Evolutionary conservation across 2,113 vertebrate species (phyloP), one percentile per base, ranked within the genome.

Genomic region (Probosciger aterrimus): DNA sequence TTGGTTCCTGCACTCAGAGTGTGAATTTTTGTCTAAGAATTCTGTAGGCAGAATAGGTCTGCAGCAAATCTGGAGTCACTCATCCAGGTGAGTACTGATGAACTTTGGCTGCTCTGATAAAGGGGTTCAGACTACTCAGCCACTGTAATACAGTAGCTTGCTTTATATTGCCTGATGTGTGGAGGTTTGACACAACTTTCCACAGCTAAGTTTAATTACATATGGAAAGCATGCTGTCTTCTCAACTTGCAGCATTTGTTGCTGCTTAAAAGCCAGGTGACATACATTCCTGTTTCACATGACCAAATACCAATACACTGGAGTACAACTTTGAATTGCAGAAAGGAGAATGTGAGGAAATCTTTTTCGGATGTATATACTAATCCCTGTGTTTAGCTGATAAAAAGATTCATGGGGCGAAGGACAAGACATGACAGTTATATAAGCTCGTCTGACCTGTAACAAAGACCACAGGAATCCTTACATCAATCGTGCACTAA

Each of bases 101-200:
- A 78, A 47, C 62, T 65, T 18, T 2, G 0, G 1, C 14, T 76
- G 55, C 44, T 73, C 25, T 6, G 5, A 39, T 12, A 25, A 0
- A 19, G 24, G 5, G 6, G 23, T 64, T 89, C 35, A 68, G 43
- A 71, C 44, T 77, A 52, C 79, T 76, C 39, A 52, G 41, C 12
- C 18, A 59, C 39, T 23, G 2, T 10, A 53, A 43, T 53, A 28
- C 44, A 65, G 41, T 17, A 68, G 9, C 20, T 64, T 78, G 13
- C 18, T 90, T 49, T 57, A 39, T 24, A 24, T 37, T 73, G 35
- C 52, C 35, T 39, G 20, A 60, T 31, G 18, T 44, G 49, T 1
- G 2, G 53, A 83, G 44, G 10, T 47, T 47, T 80, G 11, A 44
- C 35, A 37, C 22, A 82, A 19, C 30, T 55, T 82, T 65, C 57